Percentiles rank a stretch among this genome's conserved stretches.
These are phyloP conservation scores for Rhagonycha lutea DNA, from an alignment of 2,888 invertebrate genomes.

Conservation along the genomic window DNA sequence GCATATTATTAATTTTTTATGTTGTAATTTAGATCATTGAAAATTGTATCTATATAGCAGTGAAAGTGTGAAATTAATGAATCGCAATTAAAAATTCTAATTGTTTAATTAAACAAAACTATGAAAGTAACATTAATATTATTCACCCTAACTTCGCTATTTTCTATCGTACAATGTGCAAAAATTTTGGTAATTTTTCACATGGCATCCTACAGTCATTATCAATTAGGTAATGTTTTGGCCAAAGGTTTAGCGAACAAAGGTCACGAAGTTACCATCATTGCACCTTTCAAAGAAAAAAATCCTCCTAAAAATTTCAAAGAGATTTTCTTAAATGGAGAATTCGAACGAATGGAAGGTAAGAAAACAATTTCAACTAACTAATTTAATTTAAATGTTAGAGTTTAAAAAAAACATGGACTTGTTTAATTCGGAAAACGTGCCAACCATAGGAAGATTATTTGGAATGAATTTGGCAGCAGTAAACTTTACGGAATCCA, in stretches of 20 bases:
- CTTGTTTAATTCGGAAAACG: neutral
- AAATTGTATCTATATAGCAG: too few species aligned
- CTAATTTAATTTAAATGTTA: neutral
- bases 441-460: neutral
- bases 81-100: too few species aligned
- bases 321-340: neutral
- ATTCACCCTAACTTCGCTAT: too few species aligned
- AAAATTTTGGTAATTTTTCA: slow-evolving; percentile 41
- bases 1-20: too few species aligned
- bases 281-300: slow-evolving; percentile 33
- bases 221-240: slow-evolving; percentile 39
- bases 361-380: neutral
- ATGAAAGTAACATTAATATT: too few species aligned
- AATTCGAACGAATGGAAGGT: slow-evolving; percentile 1
- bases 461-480: neutral
- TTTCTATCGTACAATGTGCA: slow-evolving; percentile 24
- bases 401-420: neutral
- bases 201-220: slow-evolving; percentile 37
- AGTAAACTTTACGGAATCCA: neutral
- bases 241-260: slow-evolving; percentile 43
- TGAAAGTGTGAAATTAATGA: too few species aligned
- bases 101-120: too few species aligned
- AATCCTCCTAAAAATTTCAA: slow-evolving; percentile 48
- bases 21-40: too few species aligned
- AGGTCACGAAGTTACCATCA: slow-evolving; percentile 55